Base-by-base conservation (phyloP, 92 coral and sea anemone species). In the Palythoa grandiflora region DNA sequence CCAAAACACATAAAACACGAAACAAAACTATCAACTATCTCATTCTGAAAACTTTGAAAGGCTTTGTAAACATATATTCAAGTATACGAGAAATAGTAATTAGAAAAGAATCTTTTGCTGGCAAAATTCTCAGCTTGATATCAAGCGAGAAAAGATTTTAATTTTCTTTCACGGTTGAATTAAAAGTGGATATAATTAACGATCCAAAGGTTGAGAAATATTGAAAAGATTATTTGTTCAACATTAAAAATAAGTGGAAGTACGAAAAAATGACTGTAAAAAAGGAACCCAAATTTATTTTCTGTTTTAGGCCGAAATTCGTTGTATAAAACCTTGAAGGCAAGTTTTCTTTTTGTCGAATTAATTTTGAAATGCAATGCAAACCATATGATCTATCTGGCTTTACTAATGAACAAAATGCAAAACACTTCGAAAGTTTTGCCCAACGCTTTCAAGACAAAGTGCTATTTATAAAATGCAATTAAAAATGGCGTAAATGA, bases 381-480 rank as follows among this genome's bases (percentile, higher is more conserved):
- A 48, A 48, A 44, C 86, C 19, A 81, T 14, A 16, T 15, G 71
- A 81, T 48, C 35, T 3, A 5, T 73, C 87, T 78, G 40, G 80
- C 51, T 17, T 61, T 75, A 87, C 54, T 84, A 91, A 91, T 84
- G 83, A 89, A 79, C 28, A 55, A 84, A 84, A 83, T 84, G 92
- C 61, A 88, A 91, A 93, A 85, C 83, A 89, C 83, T 75, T 63
- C 38, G 86, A 73, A 89, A 87, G 84, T 92, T 87, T 87, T 87
- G 63, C 79, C 84, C 73, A 79, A 53, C 52, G 72, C 89, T 92
- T 84, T 78, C 88, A 35, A 90, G 87, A 80, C 88, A 83, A 89
- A 94, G 91, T 73, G 94, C 78, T 89, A 87, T 92, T 94, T 94
- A 89, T 77, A 87, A 86, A 89, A 83, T 87, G 85, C 90, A 91